These are phyloP conservation scores for Xanthia icteritia DNA, from an alignment of 2,888 invertebrate genomes.

Conservation along the genomic window DNA sequence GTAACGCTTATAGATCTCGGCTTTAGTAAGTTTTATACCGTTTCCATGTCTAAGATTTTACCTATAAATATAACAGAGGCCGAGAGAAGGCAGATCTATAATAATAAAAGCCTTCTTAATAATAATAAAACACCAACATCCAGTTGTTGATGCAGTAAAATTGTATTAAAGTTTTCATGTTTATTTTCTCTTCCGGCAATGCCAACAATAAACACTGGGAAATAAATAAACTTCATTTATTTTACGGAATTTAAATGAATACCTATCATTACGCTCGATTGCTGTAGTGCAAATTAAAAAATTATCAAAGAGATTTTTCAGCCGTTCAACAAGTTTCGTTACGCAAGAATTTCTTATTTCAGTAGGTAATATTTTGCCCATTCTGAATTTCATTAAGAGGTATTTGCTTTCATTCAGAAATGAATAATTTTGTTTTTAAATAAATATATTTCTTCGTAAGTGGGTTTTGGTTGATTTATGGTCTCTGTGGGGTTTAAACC, in stretches of 20 bases:
- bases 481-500: background rate
- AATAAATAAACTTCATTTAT: constrained; percentile 31
- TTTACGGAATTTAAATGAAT: constrained; percentile 38
- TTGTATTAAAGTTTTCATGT: constrained; percentile 31
- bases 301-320: constrained; percentile 24
- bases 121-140: constrained; percentile 22
- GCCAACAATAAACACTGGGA: constrained; percentile 21
- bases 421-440: background rate
- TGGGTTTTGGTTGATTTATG: background rate
- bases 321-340: constrained; percentile 4
- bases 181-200: constrained; percentile 25
- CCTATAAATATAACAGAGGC: background rate
- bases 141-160: constrained; percentile 14
- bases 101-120: constrained; percentile 17
- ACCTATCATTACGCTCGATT: constrained; percentile 16
- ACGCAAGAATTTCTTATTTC: background rate
- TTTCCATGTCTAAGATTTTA: background rate
- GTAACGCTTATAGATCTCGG: background rate
- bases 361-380: background rate
- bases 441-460: background rate
- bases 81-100: background rate
- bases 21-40: background rate
- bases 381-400: background rate
- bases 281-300: constrained; percentile 36
- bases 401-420: background rate